Conservation (phyloP, 2,113 vertebrate genomes). For the Zosterops pallidus region DNA sequence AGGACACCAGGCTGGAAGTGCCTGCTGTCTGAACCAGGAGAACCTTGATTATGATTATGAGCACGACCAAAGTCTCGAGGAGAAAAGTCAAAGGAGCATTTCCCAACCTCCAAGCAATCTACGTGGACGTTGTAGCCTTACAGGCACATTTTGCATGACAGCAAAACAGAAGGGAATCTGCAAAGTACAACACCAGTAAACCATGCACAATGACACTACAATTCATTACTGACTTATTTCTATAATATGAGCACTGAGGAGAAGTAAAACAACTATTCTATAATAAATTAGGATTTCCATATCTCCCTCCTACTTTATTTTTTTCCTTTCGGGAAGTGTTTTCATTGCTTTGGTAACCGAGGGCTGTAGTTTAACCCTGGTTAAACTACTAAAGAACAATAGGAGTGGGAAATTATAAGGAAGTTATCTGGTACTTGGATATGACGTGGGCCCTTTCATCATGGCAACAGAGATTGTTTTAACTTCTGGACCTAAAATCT, state of each 20-base stretch:
- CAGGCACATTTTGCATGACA: neutral
- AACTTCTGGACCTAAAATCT: neutral
- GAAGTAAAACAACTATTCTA: neutral
- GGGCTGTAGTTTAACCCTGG: neutral
- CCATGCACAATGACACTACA: neutral
- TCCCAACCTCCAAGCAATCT: neutral
- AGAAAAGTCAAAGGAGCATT: neutral
- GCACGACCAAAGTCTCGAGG: neutral
- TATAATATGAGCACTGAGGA: neutral
- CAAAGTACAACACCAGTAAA: accelerated
- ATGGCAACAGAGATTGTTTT: neutral
- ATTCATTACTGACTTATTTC: neutral
- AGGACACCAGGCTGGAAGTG: neutral
- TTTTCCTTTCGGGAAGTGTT: neutral
- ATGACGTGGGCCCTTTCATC: neutral
- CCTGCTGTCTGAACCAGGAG: neutral
- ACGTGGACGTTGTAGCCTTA: neutral
- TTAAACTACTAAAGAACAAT: neutral
- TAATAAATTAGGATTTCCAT: neutral
- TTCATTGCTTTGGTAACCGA: neutral
- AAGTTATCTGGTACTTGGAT: neutral
- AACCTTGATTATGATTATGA: neutral
- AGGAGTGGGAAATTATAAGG: neutral
- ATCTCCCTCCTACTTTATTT: neutral
- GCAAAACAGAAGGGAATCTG: neutral